Conservation (phyloP, 2,888 invertebrate genomes). For the Hemaris fuciformis region DNA sequence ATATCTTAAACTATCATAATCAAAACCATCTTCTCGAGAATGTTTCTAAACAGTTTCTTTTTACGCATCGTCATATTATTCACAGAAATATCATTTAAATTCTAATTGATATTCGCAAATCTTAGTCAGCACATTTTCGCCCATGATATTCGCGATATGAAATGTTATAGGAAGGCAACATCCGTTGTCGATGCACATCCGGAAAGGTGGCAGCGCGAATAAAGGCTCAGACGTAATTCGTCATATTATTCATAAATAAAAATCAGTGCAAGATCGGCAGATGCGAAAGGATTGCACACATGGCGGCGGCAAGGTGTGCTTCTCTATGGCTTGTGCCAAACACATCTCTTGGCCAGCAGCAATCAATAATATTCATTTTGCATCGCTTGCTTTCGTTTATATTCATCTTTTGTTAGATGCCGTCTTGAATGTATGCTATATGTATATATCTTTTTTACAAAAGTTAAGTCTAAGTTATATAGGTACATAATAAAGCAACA, state of each 20-base stretch:
- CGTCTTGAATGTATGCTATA: not conserved
- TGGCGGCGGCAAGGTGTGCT: conserved; percentile 71
- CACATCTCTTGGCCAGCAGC: conserved; percentile 59
- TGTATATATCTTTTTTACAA: too few species aligned
- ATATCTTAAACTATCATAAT: too few species aligned
- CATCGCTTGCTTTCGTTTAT: conserved; percentile 54
- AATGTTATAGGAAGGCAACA: conserved; percentile 54
- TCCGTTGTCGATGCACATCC: conserved; percentile 72
- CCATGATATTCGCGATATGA: conserved; percentile 43
- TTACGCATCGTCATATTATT: too few species aligned
- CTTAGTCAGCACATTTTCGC: conserved; percentile 16
- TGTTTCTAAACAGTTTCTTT: too few species aligned
- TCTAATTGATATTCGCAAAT: not conserved
- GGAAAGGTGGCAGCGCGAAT: conserved; percentile 75
- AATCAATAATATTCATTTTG: conserved; percentile 44
- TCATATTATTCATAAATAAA: conserved; percentile 80
- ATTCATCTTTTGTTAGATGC: conserved; percentile 27
- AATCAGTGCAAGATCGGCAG: conserved; percentile 66
- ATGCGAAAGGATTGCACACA: conserved; percentile 80
- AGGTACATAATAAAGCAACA: too few species aligned
- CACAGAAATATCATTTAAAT: too few species aligned
- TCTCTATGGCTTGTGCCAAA: conserved; percentile 71
- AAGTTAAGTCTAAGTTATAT: too few species aligned
- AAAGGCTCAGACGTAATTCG: conserved; percentile 74
- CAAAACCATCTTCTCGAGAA: too few species aligned